Conservation (phyloP, 2,888 invertebrate genomes). For the Carterocephalus palaemon region DNA sequence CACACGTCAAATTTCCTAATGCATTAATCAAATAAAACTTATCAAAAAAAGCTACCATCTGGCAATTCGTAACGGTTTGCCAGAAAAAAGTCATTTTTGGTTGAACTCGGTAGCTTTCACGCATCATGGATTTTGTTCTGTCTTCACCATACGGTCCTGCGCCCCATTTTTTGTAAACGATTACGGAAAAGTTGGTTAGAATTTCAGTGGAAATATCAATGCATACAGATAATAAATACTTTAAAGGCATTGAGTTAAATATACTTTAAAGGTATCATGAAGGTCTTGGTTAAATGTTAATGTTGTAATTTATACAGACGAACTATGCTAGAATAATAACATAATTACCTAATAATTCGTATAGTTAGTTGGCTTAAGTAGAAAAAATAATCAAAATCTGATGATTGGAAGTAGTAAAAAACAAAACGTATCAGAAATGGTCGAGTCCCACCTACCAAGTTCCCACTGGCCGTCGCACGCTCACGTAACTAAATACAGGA, state of each 20-base stretch:
- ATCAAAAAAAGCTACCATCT: slow-evolving; percentile 69
- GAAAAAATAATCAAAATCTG: slow-evolving; percentile 15
- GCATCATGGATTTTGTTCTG: slow-evolving; percentile 49
- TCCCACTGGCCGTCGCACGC: slow-evolving; percentile 68
- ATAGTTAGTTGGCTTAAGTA: not conserved
- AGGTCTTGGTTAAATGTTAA: too few species aligned
- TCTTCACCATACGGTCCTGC: slow-evolving; percentile 28
- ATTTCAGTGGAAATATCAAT: too few species aligned
- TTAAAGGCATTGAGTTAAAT: too few species aligned
- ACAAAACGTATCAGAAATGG: slow-evolving; percentile 39
- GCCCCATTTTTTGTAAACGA: not conserved
- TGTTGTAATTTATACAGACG: too few species aligned
- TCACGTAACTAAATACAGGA: slow-evolving; percentile 76
- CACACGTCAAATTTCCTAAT: slow-evolving; percentile 25
- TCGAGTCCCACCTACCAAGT: slow-evolving; percentile 68
- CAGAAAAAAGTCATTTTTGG: slow-evolving; percentile 61
- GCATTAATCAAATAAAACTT: slow-evolving; percentile 34
- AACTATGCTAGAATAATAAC: not conserved
- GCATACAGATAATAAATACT: too few species aligned
- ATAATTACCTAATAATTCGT: too few species aligned
- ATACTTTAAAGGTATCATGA: too few species aligned
- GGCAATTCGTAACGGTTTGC: slow-evolving; percentile 66
- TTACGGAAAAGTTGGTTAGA: too few species aligned
- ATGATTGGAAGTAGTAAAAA: slow-evolving; percentile 38
- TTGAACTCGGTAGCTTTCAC: slow-evolving; percentile 72